These are phyloP conservation scores for Prosapia bicincta DNA, from an alignment of 2,888 invertebrate species.

Conservation along the genomic window DNA sequence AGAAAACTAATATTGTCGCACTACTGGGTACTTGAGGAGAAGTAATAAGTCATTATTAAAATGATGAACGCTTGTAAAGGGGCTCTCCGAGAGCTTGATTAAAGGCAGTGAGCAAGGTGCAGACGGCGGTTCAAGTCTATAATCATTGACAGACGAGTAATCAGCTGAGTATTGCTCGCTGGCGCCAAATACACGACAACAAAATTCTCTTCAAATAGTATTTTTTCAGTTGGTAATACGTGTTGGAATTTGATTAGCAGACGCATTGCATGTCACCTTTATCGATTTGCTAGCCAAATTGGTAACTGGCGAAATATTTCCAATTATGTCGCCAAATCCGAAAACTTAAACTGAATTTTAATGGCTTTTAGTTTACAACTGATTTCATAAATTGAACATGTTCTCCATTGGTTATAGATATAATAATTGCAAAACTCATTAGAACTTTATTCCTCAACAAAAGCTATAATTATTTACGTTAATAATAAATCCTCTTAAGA, in stretches of 20 bases:
- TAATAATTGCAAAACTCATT: too few relatives aligned
- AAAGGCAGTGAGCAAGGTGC: constrained; percentile 5
- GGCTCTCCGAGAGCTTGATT: constrained; percentile 13
- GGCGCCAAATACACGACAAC: background rate
- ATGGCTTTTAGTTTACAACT: too few relatives aligned
- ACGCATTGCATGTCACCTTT: background rate
- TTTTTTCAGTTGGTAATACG: background rate
- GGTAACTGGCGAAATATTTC: background rate
- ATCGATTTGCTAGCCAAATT: background rate
- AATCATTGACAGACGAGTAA: background rate
- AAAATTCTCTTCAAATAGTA: background rate
- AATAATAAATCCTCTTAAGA: too few relatives aligned
- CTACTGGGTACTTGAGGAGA: background rate
- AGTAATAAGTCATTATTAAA: constrained; percentile 25
- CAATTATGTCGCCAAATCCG: too few relatives aligned
- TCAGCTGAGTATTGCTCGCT: background rate
- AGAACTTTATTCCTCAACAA: too few relatives aligned
- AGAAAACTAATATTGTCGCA: too few relatives aligned
- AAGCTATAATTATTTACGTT: too few relatives aligned
- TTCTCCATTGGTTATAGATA: too few relatives aligned
- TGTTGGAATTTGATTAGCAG: background rate
- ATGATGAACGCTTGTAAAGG: constrained; percentile 25
- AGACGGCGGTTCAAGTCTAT: background rate
- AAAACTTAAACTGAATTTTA: too few relatives aligned
- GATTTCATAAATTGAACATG: too few relatives aligned